A percentile compares a stretch with the other conserved stretches of the same genome.
phyloP scores from a whole-genome alignment of 2,888 invertebrate genomes.

The Heliconius cydno region DNA sequence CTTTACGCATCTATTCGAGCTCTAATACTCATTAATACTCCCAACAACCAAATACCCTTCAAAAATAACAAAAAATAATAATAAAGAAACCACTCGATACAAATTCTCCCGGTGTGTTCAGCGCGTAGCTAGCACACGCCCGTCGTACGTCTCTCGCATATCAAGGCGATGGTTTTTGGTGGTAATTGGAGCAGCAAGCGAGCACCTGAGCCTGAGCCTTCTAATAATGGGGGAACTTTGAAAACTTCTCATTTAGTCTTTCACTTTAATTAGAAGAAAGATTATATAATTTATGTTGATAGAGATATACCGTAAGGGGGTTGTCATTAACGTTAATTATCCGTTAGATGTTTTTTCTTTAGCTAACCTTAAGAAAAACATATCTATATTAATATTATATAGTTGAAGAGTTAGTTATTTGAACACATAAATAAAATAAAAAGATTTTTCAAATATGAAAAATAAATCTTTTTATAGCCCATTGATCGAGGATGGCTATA shows the following conservation, averaged over 20 bases:
- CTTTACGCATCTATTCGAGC: too few relatives aligned
- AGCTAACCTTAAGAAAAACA: too few relatives aligned
- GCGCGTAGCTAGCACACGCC: slow-evolving; percentile 22
- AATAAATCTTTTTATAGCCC: too few relatives aligned
- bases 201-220: slow-evolving; percentile 35
- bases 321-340: slow-evolving; percentile 6
- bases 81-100: background rate
- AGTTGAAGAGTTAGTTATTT: too few relatives aligned
- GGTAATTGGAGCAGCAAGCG: slow-evolving; percentile 40
- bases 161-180: slow-evolving; percentile 34
- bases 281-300: slow-evolving; percentile 3
- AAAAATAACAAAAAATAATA: background rate
- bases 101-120: slow-evolving; percentile 27
- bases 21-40: background rate
- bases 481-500: too few relatives aligned
- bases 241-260: slow-evolving; percentile 23
- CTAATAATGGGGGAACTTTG: slow-evolving; percentile 30
- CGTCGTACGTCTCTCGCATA: slow-evolving; percentile 32
- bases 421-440: too few relatives aligned
- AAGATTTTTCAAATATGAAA: too few relatives aligned
- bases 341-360: background rate
- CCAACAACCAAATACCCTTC: background rate
- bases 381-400: too few relatives aligned
- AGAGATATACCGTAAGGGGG: background rate
- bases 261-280: slow-evolving; percentile 21